Percentiles rank a stretch among this genome's conserved stretches.
These are phyloP conservation scores for Eupithecia insigniata DNA, from an alignment of 2,888 invertebrate species.

Conservation along the genomic window DNA sequence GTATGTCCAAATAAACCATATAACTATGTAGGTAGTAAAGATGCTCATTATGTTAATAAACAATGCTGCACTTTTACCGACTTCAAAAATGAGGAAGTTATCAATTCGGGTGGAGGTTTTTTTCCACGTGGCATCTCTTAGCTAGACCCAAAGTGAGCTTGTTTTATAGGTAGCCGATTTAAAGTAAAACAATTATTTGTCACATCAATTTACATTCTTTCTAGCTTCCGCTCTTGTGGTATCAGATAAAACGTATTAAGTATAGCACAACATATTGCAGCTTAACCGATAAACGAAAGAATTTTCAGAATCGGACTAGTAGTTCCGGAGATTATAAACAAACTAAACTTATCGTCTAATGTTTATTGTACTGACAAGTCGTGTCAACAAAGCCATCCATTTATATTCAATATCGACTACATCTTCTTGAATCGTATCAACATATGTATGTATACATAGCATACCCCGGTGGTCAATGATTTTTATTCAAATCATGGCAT, in stretches of 20 bases:
- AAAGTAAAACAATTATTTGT: not conserved
- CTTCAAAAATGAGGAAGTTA: no score
- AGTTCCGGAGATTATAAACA: not conserved
- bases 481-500: not conserved
- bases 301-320: not conserved
- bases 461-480: not conserved
- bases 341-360: not conserved
- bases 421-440: not conserved
- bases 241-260: no score
- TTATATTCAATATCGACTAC: not conserved
- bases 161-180: not conserved
- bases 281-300: not conserved
- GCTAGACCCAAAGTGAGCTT: not conserved
- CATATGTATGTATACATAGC: no score
- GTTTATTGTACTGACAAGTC: not conserved
- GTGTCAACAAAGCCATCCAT: not conserved
- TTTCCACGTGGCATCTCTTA: not conserved
- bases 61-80: not conserved
- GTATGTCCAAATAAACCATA: not conserved
- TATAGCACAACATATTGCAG: no score
- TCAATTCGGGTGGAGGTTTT: no score
- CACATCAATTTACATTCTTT: no score
- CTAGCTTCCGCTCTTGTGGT: not conserved
- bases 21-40: not conserved
- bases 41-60: no score